Conservation (phyloP, 2,797 vertebrate genomes). For the Chiroxiphia lanceolata region DNA sequence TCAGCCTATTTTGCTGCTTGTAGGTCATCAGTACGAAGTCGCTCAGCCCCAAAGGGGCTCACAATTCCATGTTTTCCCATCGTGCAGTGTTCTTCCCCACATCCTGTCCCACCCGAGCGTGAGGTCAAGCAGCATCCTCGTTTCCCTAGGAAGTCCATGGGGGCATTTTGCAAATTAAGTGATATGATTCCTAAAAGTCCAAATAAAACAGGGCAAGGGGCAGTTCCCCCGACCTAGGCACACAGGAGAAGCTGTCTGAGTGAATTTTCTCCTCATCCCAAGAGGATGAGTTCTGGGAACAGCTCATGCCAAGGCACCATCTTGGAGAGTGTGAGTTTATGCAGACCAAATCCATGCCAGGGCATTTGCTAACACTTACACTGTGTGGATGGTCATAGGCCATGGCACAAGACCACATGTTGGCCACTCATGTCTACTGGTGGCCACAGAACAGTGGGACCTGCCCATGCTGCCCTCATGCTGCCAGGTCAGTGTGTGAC, state of each 20-base stretch:
- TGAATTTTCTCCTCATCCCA: not conserved
- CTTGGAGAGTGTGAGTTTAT: not conserved
- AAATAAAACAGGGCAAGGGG: not conserved
- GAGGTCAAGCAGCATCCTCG: not conserved
- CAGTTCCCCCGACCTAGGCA: not conserved
- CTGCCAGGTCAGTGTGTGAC: not conserved
- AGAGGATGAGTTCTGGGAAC: not conserved
- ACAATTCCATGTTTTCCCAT: not conserved
- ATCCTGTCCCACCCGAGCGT: not conserved
- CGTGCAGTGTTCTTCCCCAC: fast-evolving
- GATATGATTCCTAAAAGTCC: not conserved
- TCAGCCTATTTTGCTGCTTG: not conserved
- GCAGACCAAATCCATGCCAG: not conserved
- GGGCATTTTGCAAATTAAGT: not conserved
- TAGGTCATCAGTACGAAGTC: not conserved
- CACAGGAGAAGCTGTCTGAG: not conserved
- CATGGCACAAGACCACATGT: fast-evolving
- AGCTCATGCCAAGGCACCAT: not conserved
- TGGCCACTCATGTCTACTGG: not conserved
- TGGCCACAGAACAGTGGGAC: not conserved
- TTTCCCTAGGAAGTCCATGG: not conserved
- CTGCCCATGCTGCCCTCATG: not conserved
- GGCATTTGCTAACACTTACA: not conserved
- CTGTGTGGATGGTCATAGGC: not conserved
- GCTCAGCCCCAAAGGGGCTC: not conserved